Base-by-base conservation (phyloP, 2,797 vertebrate species). In the Gouania willdenowi region DNA sequence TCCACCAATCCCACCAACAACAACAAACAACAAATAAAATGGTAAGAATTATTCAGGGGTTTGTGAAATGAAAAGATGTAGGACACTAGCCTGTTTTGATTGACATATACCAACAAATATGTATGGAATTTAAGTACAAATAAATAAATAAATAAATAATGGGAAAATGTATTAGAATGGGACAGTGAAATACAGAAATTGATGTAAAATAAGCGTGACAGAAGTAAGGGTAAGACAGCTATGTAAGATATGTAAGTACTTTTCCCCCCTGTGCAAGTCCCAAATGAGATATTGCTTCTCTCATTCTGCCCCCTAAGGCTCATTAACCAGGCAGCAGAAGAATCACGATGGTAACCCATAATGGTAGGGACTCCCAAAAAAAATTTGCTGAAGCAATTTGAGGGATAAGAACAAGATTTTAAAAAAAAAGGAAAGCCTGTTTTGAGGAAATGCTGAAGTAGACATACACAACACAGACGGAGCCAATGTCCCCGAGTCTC, bases 241-340 rank as follows among this genome's bases (percentile, higher is more conserved):
- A 21, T n/a, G n/a, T n/a, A n/a, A n/a, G n/a, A n/a, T n/a, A 57
- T 51, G 49, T 51, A 30, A 57, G 63, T 51, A 41, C 62, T 38
- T 29, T 39, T 49, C 56, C 66, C 51, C 45, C 47, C 46, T 69
- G 21, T 39, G 21, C 17, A 35, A 51, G 37, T 52, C 66, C 62
- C 58, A 71, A 66, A 74, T 71, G 71, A 77, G 68, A 67, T 71
- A 68, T 69, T 48, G 52, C 57, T 46, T 71, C 52, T 57, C 44
- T 39, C 70, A 62, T 74, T 55, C 71, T 9, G 46, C 49, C 66
- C 77, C 81, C 74, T 57, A 36, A n/a, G 63, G 57, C 75, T 79
- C 74, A 79, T 85, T 82, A 83, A 78, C 77, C 66, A 72, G 79
- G 73, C 52, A 66, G 66, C 57, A 64, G 72, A 43, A 77, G 69